Conservation (phyloP, 2,888 invertebrate genomes). For the Agonopterix heracliana region DNA sequence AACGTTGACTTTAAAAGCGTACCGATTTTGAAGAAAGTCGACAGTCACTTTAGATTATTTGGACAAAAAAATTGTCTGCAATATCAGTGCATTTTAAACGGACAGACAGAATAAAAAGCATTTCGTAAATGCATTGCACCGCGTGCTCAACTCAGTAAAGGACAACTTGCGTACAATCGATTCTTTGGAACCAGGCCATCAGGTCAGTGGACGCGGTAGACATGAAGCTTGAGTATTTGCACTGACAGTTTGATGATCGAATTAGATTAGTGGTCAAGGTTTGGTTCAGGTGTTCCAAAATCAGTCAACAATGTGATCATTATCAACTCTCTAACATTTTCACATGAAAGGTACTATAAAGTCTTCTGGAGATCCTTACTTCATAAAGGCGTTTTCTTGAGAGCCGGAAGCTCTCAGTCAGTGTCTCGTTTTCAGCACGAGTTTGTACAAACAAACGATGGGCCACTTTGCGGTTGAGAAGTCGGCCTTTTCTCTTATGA, state of each 20-base stretch:
- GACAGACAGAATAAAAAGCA: too few relatives aligned
- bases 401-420: conserved; percentile 17
- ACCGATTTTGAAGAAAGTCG: too few relatives aligned
- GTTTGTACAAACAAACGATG: not conserved
- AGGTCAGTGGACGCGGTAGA: conserved; percentile 32
- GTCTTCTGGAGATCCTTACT: not conserved
- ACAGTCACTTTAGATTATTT: too few relatives aligned
- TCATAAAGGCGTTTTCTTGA: conserved; percentile 11
- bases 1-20: too few relatives aligned
- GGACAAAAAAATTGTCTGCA: too few relatives aligned
- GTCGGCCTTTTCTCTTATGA: not conserved
- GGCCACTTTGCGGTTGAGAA: not conserved
- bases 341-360: not conserved
- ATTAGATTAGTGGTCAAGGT: conserved; percentile 14
- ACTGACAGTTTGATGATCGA: conserved; percentile 16
- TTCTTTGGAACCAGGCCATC: conserved; percentile 44
- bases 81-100: too few relatives aligned
- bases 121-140: not conserved
- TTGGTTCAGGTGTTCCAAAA: conserved; percentile 30
- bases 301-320: conserved; percentile 6
- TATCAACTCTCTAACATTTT: not conserved
- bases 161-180: conserved; percentile 42
- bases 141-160: conserved; percentile 13
- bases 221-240: conserved; percentile 17
- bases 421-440: conserved; percentile 11